Conservation (phyloP, 2,888 invertebrate genomes). For the Agrochola circellaris region DNA sequence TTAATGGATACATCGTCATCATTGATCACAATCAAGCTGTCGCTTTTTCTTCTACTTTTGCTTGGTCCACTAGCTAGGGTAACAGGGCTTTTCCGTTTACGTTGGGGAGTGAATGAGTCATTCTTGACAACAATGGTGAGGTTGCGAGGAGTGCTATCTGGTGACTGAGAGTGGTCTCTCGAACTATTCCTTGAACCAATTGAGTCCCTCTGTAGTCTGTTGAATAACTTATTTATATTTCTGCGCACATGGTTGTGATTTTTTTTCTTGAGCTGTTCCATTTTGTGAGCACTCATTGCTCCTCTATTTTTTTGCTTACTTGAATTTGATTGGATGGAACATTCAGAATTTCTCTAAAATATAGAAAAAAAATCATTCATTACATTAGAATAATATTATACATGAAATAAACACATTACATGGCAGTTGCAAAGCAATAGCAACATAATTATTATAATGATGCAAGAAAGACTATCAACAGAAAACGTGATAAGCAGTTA, state of each 20-base stretch:
- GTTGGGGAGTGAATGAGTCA: constrained; percentile 40
- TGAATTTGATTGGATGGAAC: constrained; percentile 49
- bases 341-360: constrained; percentile 71
- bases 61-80: constrained; percentile 17
- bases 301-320: constrained; percentile 63
- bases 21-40: constrained; percentile 66
- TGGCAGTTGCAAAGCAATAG: constrained; percentile 8
- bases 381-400: neutral
- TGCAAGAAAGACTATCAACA: constrained; percentile 7
- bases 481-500: neutral
- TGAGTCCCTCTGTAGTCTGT: constrained; percentile 35
- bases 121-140: constrained; percentile 56
- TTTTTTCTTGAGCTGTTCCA: constrained; percentile 63
- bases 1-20: constrained; percentile 71
- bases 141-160: constrained; percentile 40
- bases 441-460: neutral
- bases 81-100: constrained; percentile 54
- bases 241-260: constrained; percentile 47
- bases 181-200: constrained; percentile 30
- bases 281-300: constrained; percentile 65
- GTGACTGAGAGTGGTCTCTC: neutral
- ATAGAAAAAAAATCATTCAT: constrained; percentile 19
- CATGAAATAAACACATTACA: neutral
- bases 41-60: constrained; percentile 40
- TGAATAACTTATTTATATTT: constrained; percentile 58